These are phyloP conservation scores for Virgularia gustaviana DNA, from an alignment of 92 coral and sea anemone species.

Conservation along the genomic window DNA sequence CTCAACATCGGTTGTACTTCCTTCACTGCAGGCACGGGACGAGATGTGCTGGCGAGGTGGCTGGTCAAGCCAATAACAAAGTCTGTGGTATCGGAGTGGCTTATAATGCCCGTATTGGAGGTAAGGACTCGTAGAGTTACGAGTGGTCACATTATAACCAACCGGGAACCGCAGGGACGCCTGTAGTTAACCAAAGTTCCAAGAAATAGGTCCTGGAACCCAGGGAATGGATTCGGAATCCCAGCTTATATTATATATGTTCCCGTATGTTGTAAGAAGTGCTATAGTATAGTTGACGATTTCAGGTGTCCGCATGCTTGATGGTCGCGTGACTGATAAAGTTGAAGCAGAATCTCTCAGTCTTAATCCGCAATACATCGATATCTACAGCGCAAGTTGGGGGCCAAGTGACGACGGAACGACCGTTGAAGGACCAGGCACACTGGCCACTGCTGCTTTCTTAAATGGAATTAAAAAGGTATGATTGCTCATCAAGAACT, in stretches of 20 bases:
- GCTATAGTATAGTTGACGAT: too few species aligned
- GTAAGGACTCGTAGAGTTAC: too few species aligned
- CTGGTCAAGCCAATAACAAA: slow-evolving; percentile 92
- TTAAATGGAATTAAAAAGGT: slow-evolving; percentile 96
- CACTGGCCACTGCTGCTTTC: slow-evolving; percentile 95
- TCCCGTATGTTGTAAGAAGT: too few species aligned
- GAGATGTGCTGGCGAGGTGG: slow-evolving; percentile 99
- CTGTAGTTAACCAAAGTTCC: background rate
- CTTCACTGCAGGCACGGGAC: slow-evolving; percentile 74
- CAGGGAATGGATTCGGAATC: background rate
- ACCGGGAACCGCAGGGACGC: too few species aligned
- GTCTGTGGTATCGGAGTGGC: slow-evolving; percentile 97
- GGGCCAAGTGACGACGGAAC: slow-evolving; percentile 99
- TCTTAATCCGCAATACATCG: slow-evolving; percentile 95
- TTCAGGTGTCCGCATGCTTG: slow-evolving; percentile 97
- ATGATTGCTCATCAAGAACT: background rate
- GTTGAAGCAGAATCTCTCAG: slow-evolving; percentile 97
- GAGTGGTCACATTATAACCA: background rate
- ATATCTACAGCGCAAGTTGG: slow-evolving; percentile 98
- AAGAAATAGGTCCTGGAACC: background rate
- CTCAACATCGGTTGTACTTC: background rate
- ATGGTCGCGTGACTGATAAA: slow-evolving; percentile 98
- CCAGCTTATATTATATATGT: background rate
- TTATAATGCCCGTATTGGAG: slow-evolving; percentile 91
- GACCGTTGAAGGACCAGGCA: slow-evolving; percentile 98